Evolutionary conservation across 2,797 vertebrate genomes (phyloP).

Genomic region (Hydrolagus colliei): DNA sequence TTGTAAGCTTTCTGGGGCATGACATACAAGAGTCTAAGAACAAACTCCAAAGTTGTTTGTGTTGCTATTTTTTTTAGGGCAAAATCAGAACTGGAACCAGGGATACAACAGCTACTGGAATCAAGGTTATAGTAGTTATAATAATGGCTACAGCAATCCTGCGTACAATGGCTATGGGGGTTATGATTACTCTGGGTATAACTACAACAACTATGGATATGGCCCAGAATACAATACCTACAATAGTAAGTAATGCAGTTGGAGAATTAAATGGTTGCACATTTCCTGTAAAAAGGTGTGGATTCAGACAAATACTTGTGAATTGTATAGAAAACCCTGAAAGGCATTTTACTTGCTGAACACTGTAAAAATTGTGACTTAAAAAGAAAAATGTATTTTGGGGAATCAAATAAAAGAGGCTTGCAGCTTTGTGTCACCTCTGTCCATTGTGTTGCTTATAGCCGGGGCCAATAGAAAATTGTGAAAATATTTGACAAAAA

Average conservation of each 20-base stretch:
- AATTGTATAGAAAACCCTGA: background rate
- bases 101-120: constrained; percentile 76
- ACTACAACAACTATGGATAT: constrained; percentile 76
- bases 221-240: constrained; percentile 78
- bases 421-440: constrained; percentile 13
- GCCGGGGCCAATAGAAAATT: too few species aligned
- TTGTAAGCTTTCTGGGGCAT: background rate
- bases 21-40: background rate
- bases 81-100: constrained; percentile 75
- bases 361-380: background rate
- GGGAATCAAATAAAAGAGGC: background rate
- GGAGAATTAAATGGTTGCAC: constrained; percentile 18
- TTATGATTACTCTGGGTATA: constrained; percentile 80
- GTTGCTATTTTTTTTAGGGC: constrained; percentile 56
- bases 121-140: constrained; percentile 78
- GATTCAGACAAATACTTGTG: background rate
- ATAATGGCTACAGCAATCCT: constrained; percentile 69
- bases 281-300: constrained; percentile 17
- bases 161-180: constrained; percentile 76
- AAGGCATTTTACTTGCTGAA: background rate
- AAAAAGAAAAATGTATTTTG: background rate
- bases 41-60: constrained; percentile 33
- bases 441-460: background rate
- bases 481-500: too few species aligned
- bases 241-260: constrained; percentile 61